These are phyloP conservation scores for Psammodynastes pulverulentus DNA, from an alignment of 2,113 vertebrate genomes.

Conservation along the genomic window DNA sequence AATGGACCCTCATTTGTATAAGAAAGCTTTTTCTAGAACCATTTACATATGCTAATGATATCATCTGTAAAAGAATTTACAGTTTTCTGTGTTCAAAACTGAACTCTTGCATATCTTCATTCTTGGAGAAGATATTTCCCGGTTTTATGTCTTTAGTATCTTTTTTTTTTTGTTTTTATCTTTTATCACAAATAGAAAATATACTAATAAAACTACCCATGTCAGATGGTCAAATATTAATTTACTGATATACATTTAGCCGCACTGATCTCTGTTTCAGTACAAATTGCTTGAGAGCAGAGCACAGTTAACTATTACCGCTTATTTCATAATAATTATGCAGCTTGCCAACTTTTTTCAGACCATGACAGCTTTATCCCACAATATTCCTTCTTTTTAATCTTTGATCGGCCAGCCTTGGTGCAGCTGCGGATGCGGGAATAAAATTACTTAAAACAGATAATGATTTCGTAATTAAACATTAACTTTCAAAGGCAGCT, in stretches of 20 bases:
- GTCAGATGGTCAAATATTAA: neutral
- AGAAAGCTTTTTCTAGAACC: constrained; percentile 19
- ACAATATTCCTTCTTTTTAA: constrained; percentile 5
- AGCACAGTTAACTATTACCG: neutral
- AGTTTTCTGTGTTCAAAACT: constrained; percentile 45
- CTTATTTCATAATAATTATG: neutral
- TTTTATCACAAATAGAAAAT: neutral
- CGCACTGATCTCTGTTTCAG: constrained; percentile 32
- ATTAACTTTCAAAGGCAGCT: constrained; percentile 63
- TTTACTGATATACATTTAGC: constrained; percentile 3
- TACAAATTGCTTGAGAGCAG: constrained; percentile 44
- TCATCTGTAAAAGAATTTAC: constrained; percentile 58
- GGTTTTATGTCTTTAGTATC: constrained; percentile 41
- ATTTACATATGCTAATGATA: constrained; percentile 37
- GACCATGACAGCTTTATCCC: neutral
- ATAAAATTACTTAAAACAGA: constrained; percentile 40
- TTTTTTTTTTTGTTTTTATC: neutral
- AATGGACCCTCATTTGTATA: constrained; percentile 30
- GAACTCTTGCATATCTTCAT: constrained; percentile 23
- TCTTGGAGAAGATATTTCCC: constrained; percentile 11
- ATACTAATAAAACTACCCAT: neutral
- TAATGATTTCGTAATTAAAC: constrained; percentile 55
- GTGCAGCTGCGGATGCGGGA: neutral
- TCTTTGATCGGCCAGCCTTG: neutral
- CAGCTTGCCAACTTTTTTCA: neutral